A percentile compares a stretch with the other conserved stretches of the same genome.
Conservation (phyloP, 2,888 invertebrate species). For the Pheosia gnoma region DNA sequence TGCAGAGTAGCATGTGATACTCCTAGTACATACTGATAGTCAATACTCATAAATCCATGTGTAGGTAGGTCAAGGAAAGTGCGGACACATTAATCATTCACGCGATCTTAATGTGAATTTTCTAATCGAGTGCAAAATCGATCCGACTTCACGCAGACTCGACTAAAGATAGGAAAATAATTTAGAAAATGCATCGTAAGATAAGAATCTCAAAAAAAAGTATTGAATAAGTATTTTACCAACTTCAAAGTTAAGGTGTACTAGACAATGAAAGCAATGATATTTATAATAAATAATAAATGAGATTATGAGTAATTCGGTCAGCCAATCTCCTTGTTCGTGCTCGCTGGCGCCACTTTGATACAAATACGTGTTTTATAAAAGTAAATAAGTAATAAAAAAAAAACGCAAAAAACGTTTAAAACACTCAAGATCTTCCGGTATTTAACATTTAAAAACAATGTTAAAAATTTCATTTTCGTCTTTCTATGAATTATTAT, state of each 20-base stretch:
- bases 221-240: slow-evolving; percentile 83
- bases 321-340: slow-evolving; percentile 76
- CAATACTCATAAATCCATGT: slow-evolving; percentile 46
- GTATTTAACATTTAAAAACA: slow-evolving; percentile 60
- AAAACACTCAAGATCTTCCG: slow-evolving; percentile 80
- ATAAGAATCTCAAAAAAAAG: slow-evolving; percentile 78
- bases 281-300: slow-evolving; percentile 74
- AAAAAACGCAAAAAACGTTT: slow-evolving; percentile 61
- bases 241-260: slow-evolving; percentile 75
- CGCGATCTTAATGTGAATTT: slow-evolving; percentile 39
- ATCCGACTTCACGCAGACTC: slow-evolving; percentile 70
- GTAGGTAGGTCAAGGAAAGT: slow-evolving; percentile 20
- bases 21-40: slow-evolving; percentile 72
- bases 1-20: slow-evolving; percentile 81
- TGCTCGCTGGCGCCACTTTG: slow-evolving; percentile 80
- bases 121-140: slow-evolving; percentile 44
- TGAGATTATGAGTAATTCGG: slow-evolving; percentile 63
- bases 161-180: slow-evolving; percentile 72
- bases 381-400: slow-evolving; percentile 52
- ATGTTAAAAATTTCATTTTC: slow-evolving; percentile 75
- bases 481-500: slow-evolving; percentile 80
- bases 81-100: slow-evolving; percentile 33
- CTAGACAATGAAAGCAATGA: slow-evolving; percentile 80
- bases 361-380: slow-evolving; percentile 83
- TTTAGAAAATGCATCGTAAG: slow-evolving; percentile 80